Conservation (phyloP, 2,113 vertebrate genomes). For the Halcyon malimbica region DNA sequence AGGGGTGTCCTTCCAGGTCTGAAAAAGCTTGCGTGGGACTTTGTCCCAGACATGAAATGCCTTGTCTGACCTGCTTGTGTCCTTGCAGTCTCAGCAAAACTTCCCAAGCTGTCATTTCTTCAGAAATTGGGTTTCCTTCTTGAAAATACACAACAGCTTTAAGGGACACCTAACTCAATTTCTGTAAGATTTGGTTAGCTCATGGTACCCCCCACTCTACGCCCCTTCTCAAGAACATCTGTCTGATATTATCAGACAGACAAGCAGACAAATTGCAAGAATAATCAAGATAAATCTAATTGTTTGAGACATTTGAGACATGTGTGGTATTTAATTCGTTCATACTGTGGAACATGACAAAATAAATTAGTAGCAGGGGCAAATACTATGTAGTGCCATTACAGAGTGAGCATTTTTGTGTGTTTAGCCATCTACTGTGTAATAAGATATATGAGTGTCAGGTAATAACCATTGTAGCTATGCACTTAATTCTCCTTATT, state of each 20-base stretch:
- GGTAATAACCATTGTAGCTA: not conserved
- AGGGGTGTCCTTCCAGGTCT: not conserved
- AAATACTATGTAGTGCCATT: not conserved
- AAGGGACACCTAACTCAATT: not conserved
- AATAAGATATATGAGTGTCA: not conserved
- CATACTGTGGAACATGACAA: slow-evolving; percentile 1
- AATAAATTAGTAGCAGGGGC: slow-evolving; percentile 3
- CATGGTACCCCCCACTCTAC: not conserved
- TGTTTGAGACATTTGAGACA: slow-evolving; percentile 7
- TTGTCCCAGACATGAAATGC: not conserved
- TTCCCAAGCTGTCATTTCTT: not conserved
- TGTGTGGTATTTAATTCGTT: slow-evolving; percentile 30
- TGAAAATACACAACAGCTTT: not conserved
- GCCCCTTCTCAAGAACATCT: not conserved
- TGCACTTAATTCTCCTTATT: not conserved
- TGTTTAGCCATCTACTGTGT: not conserved
- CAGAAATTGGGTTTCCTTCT: not conserved
- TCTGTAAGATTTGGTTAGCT: not conserved
- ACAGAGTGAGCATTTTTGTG: not conserved
- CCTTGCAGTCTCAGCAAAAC: not conserved
- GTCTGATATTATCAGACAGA: slow-evolving; percentile 4
- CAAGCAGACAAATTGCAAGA: not conserved
- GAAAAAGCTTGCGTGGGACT: not conserved
- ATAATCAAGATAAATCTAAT: slow-evolving; percentile 10
- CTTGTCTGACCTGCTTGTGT: not conserved